Conservation (phyloP, 2,888 invertebrate genomes). For the Electrophaes corylata region DNA sequence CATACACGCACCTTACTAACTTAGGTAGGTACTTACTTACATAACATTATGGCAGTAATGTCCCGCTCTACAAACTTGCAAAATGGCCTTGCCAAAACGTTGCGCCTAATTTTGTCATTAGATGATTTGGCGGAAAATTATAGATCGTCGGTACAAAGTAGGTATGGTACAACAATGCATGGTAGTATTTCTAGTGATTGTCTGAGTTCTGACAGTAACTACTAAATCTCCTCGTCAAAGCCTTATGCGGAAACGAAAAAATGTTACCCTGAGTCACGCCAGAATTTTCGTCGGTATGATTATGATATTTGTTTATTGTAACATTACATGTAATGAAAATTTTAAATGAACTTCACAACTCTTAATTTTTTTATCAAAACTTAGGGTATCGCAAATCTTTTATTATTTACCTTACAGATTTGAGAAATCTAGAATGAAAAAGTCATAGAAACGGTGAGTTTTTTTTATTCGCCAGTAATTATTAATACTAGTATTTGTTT, state of each 20-base stretch:
- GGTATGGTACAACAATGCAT: not conserved
- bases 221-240: constrained; percentile 25
- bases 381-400: not conserved
- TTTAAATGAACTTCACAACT: constrained; percentile 8
- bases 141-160: no score
- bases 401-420: not conserved
- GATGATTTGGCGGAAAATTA: constrained; percentile 26
- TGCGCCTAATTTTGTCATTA: not conserved
- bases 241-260: constrained; percentile 33
- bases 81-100: constrained; percentile 1
- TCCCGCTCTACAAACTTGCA: constrained; percentile 10
- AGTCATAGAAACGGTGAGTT: no score
- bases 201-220: not conserved
- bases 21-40: no score
- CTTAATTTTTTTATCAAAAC: no score
- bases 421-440: not conserved
- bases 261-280: constrained; percentile 29
- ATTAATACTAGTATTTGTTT: no score
- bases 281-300: constrained; percentile 4
- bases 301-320: not conserved
- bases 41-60: constrained; percentile 8
- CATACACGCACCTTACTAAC: constrained; percentile 3
- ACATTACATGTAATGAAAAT: no score
- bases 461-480: no score
- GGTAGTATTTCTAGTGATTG: constrained; percentile 5